Percentiles rank a stretch among this genome's conserved stretches.
These are phyloP conservation scores for Carlito syrichta DNA, from an alignment of 2,113 vertebrate species.

Conservation along the genomic window DNA sequence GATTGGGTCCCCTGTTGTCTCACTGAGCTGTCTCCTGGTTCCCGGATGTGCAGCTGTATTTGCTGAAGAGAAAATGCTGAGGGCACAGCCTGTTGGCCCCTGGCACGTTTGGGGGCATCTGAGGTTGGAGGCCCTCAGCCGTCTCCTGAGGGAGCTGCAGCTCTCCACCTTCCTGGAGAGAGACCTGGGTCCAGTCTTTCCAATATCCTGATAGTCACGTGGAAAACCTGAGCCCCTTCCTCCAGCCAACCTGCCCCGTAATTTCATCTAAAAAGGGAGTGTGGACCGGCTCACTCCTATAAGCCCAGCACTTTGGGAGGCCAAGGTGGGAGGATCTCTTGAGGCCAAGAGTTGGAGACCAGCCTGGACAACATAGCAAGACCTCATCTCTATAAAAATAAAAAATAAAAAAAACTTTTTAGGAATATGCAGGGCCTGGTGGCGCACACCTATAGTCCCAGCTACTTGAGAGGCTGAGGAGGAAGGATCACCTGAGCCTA, in stretches of 20 bases:
- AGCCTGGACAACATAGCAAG: no score
- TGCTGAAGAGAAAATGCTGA: neutral
- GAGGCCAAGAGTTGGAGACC: no score
- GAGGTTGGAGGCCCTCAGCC: neutral
- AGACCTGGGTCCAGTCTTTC: neutral
- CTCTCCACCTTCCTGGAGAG: neutral
- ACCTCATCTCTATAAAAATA: no score
- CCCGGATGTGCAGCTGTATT: neutral
- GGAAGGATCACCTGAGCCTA: no score
- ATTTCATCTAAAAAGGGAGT: neutral
- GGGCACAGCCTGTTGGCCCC: neutral
- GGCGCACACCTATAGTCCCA: no score
- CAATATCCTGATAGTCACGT: neutral
- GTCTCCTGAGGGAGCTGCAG: neutral
- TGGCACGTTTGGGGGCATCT: accelerated
- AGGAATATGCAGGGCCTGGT: no score
- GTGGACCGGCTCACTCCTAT: no score
- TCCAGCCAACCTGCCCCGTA: neutral
- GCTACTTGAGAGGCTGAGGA: no score
- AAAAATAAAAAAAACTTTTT: no score
- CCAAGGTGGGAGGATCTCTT: no score
- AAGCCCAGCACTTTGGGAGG: no score
- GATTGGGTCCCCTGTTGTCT: neutral
- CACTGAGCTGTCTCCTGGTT: no score
- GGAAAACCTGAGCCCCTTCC: neutral